Percentiles rank a stretch among this genome's conserved stretches.
These are phyloP conservation scores for Mirounga angustirostris DNA, from an alignment of 2,113 vertebrate genomes.

Conservation along the genomic window DNA sequence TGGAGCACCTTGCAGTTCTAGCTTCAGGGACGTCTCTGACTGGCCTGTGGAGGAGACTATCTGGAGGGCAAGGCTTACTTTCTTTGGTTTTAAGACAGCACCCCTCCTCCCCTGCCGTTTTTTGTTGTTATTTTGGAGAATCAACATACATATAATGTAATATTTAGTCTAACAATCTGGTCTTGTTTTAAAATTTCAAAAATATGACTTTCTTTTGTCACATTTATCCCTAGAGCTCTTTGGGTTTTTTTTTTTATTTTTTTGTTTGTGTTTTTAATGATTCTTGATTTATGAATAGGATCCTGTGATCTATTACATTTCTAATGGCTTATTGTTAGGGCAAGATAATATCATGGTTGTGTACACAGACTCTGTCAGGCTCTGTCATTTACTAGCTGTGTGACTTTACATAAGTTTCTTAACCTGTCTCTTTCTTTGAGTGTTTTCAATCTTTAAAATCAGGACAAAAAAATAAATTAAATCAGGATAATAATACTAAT, in stretches of 20 bases:
- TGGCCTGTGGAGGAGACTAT: background rate
- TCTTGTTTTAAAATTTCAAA: background rate
- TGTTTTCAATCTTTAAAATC: background rate
- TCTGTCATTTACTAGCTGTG: background rate
- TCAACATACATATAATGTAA: background rate
- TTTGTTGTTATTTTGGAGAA: background rate
- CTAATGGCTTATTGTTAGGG: background rate
- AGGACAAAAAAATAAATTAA: background rate
- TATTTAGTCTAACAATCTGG: background rate
- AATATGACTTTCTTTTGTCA: background rate
- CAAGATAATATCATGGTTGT: background rate
- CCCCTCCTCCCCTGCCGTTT: background rate
- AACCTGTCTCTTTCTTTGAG: background rate
- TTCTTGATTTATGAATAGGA: background rate
- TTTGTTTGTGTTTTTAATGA: background rate
- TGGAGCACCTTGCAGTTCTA: background rate
- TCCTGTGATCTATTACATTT: constrained; percentile 3
- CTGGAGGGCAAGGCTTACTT: background rate
- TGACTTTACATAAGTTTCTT: background rate
- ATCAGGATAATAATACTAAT: background rate
- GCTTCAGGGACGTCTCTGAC: background rate
- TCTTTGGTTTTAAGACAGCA: background rate
- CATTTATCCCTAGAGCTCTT: background rate
- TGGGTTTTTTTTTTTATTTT: background rate
- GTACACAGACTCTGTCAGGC: background rate